These are phyloP conservation scores for Campoletis sonorensis DNA, from an alignment of 1,140 invertebrate species.

Conservation along the genomic window DNA sequence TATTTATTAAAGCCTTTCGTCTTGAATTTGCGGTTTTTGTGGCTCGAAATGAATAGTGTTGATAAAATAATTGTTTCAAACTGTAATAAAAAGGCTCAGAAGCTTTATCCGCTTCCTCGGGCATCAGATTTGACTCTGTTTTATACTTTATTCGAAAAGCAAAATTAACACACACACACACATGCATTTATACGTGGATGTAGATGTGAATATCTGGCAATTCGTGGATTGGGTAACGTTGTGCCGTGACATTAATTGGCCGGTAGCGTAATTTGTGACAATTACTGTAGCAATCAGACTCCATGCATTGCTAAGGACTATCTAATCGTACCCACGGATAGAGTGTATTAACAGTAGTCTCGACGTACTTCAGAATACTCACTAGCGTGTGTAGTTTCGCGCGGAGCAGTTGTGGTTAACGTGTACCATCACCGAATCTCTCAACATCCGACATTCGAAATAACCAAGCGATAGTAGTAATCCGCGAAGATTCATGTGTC, in stretches of 20 bases:
- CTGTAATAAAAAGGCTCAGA: too few species aligned
- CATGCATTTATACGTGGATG: not conserved
- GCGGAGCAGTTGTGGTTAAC: conserved; percentile 2
- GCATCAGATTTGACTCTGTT: not conserved
- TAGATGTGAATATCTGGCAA: conserved; percentile 22
- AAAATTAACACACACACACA: not conserved
- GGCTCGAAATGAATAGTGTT: too few species aligned
- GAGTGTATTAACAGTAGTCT: conserved; percentile 36
- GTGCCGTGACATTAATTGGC: conserved; percentile 35
- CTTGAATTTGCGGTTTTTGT: too few species aligned
- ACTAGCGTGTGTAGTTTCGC: not conserved
- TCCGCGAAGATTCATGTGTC: not conserved
- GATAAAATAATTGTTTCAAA: too few species aligned
- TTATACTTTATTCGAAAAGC: not conserved
- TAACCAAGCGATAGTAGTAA: not conserved
- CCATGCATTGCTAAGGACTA: conserved; percentile 44
- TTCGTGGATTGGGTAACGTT: conserved; percentile 41
- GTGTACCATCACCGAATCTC: conserved; percentile 11
- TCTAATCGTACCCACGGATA: conserved; percentile 39
- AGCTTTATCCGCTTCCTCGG: too few species aligned
- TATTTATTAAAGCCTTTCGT: too few species aligned
- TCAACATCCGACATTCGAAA: not conserved
- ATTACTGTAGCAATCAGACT: conserved; percentile 44
- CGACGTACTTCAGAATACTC: conserved; percentile 23
- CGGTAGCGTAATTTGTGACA: conserved; percentile 44